Base-by-base conservation (phyloP, 2,113 vertebrate genomes). In the Rhinolophus ferrumequinum region DNA sequence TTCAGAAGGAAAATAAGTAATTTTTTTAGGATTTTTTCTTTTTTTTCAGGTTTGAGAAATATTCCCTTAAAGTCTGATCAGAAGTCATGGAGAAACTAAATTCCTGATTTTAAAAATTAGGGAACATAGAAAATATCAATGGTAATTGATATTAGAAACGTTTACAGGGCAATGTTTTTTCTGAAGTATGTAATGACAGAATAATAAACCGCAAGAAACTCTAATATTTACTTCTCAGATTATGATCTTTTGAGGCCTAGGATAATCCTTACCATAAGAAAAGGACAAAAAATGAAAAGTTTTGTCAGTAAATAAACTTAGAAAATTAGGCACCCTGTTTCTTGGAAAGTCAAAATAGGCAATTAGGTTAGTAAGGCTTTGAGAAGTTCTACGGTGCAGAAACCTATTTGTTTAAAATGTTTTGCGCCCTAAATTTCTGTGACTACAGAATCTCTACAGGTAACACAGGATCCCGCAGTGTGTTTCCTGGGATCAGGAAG, bases 1-100 rank as follows among this genome's bases (percentile, higher is more conserved):
- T 66, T 90, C 54, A 73, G 56, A 90, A 86, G 60, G 54, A 82
- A 86, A 93, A 44, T 76, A 75, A 44, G 6, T 30, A 13, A 62
- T 52, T 19, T 56, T 90, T 30, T 72, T 47, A 64, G 24, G 79
- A 35, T 5, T 70, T 62, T 67, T 66, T 50, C 12, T 54, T 88
- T 69, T 64, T 94, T 35, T 72, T 60, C 97, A 92, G 87, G 88
- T 97, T 98, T 86, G 91, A 89, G 84, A 72, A 92, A 90, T 30
- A 69, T 3, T 35, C 28, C 28, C 44, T 47, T 75, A 15, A 76
- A 77, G 38, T 94, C 33, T 54, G 44, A 64, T 67, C 26, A 69
- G 41, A 96, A 30, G 9, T 82, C 26, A 54, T 21, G 33, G 50
- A 9, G 6, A 92, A 80, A 84, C 28, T 84, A 92, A 93, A 88